Conservation (phyloP, 37 sponge, comb jelly and placozoan genomes). For the Eunapius fragilis region DNA sequence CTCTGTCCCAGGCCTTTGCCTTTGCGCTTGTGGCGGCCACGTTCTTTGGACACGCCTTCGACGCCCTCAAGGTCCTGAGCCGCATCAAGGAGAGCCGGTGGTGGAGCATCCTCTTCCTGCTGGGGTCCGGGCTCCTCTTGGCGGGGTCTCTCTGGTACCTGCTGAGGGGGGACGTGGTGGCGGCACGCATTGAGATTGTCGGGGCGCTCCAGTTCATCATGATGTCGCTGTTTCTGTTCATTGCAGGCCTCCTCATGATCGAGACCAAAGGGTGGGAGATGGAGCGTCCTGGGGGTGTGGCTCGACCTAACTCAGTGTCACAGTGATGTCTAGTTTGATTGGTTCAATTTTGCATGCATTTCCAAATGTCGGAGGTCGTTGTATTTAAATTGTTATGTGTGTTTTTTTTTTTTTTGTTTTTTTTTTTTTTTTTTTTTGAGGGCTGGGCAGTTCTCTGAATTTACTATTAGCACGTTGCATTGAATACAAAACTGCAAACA, state of each 20-base stretch:
- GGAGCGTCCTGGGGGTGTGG: background rate
- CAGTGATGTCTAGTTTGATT: too few species aligned
- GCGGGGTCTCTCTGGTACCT: constrained; percentile 15
- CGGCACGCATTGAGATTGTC: constrained; percentile 18
- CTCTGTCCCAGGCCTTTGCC: constrained; percentile 41
- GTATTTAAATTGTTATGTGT: too few species aligned
- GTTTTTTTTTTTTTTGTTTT: too few species aligned
- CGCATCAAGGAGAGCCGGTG: constrained; percentile 21
- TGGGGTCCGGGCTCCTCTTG: background rate
- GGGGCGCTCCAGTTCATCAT: constrained; percentile 30
- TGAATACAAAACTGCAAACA: too few species aligned
- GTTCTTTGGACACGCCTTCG: constrained; percentile 38
- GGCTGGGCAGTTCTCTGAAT: too few species aligned
- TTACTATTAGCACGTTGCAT: too few species aligned
- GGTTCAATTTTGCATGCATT: too few species aligned
- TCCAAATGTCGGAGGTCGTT: too few species aligned
- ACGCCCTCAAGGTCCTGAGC: constrained; percentile 21
- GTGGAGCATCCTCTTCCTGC: constrained; percentile 51
- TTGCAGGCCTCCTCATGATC: background rate
- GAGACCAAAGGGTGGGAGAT: background rate
- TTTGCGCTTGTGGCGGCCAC: constrained; percentile 40
- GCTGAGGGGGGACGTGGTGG: constrained; percentile 1
- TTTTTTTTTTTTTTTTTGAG: too few species aligned
- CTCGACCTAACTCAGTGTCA: background rate
- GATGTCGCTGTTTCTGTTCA: background rate